Conservation (phyloP, 2,797 vertebrate genomes). For the Lacerta viridis region DNA sequence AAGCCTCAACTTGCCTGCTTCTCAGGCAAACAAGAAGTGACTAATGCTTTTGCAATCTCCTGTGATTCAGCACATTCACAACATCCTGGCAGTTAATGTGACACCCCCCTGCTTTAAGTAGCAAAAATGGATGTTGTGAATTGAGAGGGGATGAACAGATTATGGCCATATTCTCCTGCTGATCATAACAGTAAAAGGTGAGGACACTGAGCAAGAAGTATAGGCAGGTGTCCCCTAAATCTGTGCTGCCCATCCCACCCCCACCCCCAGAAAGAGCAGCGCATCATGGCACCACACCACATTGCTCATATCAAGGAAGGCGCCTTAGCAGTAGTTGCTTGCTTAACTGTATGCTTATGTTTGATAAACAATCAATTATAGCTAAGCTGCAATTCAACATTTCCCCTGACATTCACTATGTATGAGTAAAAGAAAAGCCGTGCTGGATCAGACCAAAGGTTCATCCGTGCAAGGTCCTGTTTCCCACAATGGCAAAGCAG, state of each 20-base stretch:
- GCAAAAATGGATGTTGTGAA: background rate
- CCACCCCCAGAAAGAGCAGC: background rate
- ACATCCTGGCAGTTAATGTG: background rate
- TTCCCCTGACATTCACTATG: no score
- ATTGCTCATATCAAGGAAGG: background rate
- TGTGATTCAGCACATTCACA: constrained; percentile 59
- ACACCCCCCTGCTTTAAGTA: background rate
- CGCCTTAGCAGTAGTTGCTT: background rate
- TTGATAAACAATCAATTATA: no score
- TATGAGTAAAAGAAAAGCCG: no score
- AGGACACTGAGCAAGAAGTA: background rate
- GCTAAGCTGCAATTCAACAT: no score
- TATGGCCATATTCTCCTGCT: background rate
- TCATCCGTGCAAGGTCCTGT: no score
- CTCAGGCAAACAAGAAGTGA: constrained; percentile 67
- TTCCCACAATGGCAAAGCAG: no score
- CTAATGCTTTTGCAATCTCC: constrained; percentile 31
- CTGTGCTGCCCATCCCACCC: background rate
- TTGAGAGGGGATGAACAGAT: background rate
- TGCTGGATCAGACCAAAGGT: no score
- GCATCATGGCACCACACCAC: background rate
- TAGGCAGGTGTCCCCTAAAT: no score
- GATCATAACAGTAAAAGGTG: background rate
- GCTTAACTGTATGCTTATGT: no score
- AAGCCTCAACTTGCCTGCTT: constrained; percentile 54